phyloP scores from a whole-genome alignment of 1,140 invertebrate genomes.

The Calliphora vicina region DNA sequence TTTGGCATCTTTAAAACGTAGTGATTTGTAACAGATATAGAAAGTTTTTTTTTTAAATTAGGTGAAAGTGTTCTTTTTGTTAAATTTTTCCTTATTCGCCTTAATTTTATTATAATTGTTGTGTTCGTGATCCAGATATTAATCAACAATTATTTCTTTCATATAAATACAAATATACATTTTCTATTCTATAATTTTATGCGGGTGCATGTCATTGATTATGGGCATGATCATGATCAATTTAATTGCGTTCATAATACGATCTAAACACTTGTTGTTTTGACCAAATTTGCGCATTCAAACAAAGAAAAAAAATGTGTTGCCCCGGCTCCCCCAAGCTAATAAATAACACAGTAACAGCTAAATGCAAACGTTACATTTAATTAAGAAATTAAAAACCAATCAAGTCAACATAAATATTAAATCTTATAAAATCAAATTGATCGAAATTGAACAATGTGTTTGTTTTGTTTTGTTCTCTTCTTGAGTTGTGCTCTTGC shows the following conservation, averaged over 20 bases:
- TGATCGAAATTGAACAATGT: neutral
- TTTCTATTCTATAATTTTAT: neutral
- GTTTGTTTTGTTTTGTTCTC: neutral
- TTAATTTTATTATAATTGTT: neutral
- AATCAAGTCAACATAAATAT: slow-evolving; percentile 8
- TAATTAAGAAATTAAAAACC: slow-evolving; percentile 17
- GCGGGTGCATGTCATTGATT: slow-evolving; percentile 2
- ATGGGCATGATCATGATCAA: neutral
- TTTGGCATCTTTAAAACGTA: too few species aligned
- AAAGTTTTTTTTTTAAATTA: neutral
- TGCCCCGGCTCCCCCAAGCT: neutral
- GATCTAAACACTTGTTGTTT: neutral
- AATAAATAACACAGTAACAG: neutral
- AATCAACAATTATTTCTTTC: neutral
- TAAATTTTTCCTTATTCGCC: neutral
- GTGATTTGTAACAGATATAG: neutral
- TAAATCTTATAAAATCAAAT: neutral
- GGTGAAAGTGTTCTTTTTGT: neutral
- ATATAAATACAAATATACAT: too few species aligned
- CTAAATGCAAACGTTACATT: neutral
- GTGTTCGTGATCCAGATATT: neutral
- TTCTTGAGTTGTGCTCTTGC: neutral
- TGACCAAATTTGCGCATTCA: neutral
- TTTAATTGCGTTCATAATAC: slow-evolving; percentile 3
- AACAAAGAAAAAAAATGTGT: neutral